These are phyloP conservation scores for Megathymus violae DNA, from an alignment of 1,140 invertebrate genomes.

Conservation along the genomic window DNA sequence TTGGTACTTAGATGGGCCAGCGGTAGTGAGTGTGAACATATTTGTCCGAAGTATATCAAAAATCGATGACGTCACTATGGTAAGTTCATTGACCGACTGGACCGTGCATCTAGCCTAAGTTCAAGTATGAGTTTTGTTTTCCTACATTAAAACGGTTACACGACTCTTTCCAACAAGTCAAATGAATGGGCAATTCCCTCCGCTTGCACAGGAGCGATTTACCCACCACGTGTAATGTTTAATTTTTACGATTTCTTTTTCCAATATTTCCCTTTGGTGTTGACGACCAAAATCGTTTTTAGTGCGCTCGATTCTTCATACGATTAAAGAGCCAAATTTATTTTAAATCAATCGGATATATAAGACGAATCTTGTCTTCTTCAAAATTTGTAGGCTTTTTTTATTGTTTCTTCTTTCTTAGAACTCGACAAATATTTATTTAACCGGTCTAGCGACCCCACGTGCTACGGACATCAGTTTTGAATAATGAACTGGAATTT, in stretches of 20 bases:
- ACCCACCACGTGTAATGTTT: constrained; percentile 67
- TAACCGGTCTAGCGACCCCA: constrained; percentile 32
- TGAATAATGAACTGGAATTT: constrained; percentile 47
- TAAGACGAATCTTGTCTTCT: constrained; percentile 28
- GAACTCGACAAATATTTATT: constrained; percentile 33
- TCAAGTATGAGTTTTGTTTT: constrained; percentile 58
- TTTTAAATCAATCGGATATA: constrained; percentile 15
- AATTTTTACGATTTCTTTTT: constrained; percentile 57
- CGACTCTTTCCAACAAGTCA: constrained; percentile 73
- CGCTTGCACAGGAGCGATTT: constrained; percentile 69
- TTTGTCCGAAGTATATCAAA: constrained; percentile 99
- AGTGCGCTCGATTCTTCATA: constrained; percentile 52
- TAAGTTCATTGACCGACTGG: constrained; percentile 87
- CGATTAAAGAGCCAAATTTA: constrained; percentile 28
- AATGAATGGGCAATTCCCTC: constrained; percentile 81
- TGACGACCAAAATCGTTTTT: constrained; percentile 83
- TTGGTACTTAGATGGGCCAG: constrained; percentile 91
- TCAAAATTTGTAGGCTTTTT: constrained; percentile 30
- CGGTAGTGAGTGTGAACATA: constrained; percentile 97
- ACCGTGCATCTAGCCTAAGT: constrained; percentile 70
- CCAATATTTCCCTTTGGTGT: constrained; percentile 72
- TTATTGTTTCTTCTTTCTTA: constrained; percentile 41
- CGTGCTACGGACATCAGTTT: constrained; percentile 45
- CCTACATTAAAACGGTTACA: constrained; percentile 58
- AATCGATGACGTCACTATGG: constrained; percentile 99